Conservation (phyloP, 2,797 vertebrate genomes). For the Cheirogaleus major region DNA sequence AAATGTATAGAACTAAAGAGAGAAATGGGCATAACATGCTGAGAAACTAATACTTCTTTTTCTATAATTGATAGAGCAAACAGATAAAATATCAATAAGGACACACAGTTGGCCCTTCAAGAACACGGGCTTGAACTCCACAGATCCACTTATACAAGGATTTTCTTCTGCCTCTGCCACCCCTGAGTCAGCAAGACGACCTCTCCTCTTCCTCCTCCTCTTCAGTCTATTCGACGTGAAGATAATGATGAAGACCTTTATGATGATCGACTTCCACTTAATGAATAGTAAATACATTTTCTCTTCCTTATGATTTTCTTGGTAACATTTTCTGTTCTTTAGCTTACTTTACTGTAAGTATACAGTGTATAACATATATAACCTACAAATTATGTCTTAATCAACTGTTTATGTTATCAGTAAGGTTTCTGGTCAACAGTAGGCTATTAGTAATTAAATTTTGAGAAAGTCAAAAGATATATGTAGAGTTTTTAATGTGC, state of each 20-base stretch:
- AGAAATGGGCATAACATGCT: not conserved
- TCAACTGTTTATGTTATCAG: not conserved
- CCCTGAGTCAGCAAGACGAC: not conserved
- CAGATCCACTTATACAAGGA: not conserved
- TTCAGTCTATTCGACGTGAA: not conserved
- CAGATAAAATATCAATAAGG: not conserved
- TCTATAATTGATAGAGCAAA: not conserved
- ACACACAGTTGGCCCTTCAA: not conserved
- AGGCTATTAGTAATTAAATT: not conserved
- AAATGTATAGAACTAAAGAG: not conserved
- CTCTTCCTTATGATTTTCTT: not conserved
- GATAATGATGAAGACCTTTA: not conserved
- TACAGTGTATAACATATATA: not conserved
- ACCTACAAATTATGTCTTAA: not conserved
- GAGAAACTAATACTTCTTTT: not conserved
- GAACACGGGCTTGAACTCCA: not conserved
- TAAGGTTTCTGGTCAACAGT: not conserved
- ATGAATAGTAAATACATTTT: not conserved
- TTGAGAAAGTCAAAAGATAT: not conserved
- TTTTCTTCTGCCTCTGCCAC: not conserved
- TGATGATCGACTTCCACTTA: not conserved
- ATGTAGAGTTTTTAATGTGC: not conserved
- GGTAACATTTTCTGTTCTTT: not conserved
- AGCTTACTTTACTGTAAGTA: not conserved
- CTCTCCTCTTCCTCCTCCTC: not conserved